Evolutionary conservation across 1,140 invertebrate genomes (phyloP), one percentile per base, ranked within the genome.

Genomic region (Tribolium madens): DNA sequence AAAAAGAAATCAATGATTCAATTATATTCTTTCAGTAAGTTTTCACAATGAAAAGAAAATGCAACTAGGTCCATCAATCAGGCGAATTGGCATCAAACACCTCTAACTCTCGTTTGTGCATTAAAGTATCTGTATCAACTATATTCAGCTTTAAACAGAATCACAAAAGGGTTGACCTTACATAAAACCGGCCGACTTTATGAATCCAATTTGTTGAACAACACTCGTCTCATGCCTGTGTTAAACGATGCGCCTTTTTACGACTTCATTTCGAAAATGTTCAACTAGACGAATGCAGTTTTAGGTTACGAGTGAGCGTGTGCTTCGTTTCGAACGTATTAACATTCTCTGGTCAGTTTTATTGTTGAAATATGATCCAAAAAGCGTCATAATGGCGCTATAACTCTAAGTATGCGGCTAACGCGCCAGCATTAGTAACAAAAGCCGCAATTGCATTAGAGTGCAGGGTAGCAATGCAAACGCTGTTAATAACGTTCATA

Each of bases 401-500:
- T 64, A 81, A 81, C 78, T 80, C 79, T 76, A 78, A 80, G 77
- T 79, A 76, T 79, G 79, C 77, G 77, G 75, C 75, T 73, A 78
- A 75, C 70, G 60, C 76, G 80, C 76, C 52, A 71, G 78, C 81
- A 81, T 82, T 82, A 79, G 80, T 80, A 79, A 79, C 80, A 79
- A 82, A 78, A 76, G 75, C 81, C 79, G 78, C 80, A 78, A 78
- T 80, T 80, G 77, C 81, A 81, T 81, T 77, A 77, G 76, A 77
- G 76, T 79, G 76, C 78, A 76, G 47, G 75, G 73, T 64, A 76
- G 78, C 76, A 82, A 80, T 76, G 78, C 78, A 68, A 80, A 73
- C 77, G 77, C 74, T 73, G 81, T 81, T 82, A 82, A 80, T 82
- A 81, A 80, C 80, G 75, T 75, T 72, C 81, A 78, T 82, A 82